Conservation (phyloP, 2,797 vertebrate genomes). For the Molossus alvarezi region DNA sequence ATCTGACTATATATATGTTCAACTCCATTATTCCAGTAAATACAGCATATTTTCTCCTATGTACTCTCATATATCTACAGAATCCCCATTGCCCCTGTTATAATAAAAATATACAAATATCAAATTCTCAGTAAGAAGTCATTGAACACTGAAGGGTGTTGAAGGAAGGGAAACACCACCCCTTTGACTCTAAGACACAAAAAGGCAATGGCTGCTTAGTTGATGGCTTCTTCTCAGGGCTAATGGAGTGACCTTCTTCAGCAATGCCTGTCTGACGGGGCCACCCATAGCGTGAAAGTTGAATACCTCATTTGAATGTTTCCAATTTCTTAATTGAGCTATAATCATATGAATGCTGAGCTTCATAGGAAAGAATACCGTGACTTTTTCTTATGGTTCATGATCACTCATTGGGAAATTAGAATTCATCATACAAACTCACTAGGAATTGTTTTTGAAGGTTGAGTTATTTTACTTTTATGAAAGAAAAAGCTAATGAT, state of each 20-base stretch:
- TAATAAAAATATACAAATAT: neutral
- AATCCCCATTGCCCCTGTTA: neutral
- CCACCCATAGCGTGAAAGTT: slow-evolving; percentile 1
- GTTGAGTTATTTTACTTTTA: slow-evolving; percentile 12
- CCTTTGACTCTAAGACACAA: neutral
- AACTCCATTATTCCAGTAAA: neutral
- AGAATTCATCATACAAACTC: slow-evolving; percentile 50
- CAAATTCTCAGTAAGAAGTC: slow-evolving; percentile 25
- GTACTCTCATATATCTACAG: neutral
- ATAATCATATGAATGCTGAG: slow-evolving; percentile 30
- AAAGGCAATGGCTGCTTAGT: slow-evolving; percentile 19
- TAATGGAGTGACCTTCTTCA: slow-evolving; percentile 20
- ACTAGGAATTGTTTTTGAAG: neutral
- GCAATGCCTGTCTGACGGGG: neutral
- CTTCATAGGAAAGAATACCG: slow-evolving; percentile 2
- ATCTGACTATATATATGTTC: neutral
- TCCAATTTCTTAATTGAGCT: slow-evolving; percentile 62
- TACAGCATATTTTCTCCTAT: neutral
- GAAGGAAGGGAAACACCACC: neutral
- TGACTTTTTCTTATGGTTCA: slow-evolving; percentile 22
- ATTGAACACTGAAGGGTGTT: neutral
- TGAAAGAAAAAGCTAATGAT: slow-evolving; percentile 45
- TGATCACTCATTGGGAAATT: neutral
- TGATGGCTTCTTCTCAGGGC: slow-evolving; percentile 55
- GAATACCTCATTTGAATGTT: neutral